Evolutionary conservation across 2,797 vertebrate genomes (phyloP), one percentile per base, ranked within the genome.

Genomic region (Carcharodon carcharias): DNA sequence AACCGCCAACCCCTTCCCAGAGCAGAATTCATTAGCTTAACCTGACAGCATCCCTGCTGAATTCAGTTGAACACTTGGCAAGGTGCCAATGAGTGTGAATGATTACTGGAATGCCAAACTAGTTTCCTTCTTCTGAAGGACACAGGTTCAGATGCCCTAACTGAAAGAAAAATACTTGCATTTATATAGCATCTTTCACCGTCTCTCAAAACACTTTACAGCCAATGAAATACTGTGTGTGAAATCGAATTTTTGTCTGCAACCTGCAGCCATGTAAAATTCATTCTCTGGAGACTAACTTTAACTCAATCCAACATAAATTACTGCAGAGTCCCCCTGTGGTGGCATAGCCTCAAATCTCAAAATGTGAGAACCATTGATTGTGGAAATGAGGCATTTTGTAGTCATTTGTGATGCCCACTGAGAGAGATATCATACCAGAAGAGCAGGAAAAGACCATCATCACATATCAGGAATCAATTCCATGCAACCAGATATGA

Each of bases 71-170:
- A 67, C 7, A 45, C n/a, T 45, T 26, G n/a, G n/a, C 12, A 26
- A 2, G 11, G 23, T 12, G 21, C 61, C 61, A 93, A 65, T 11
- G 21, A 65, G 91, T 21, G 61, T 65, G 35, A 65, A 65, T 65
- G 61, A 65, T 65, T 23, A 40, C 91, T 40, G 35, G 91, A 93
- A 93, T 93, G 91, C 91, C 91, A 93, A 93, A 23, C 61, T 65
- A 23, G 8, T 18, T 63, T n/a, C 63, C 61, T 40, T 65, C 21
- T 18, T 65, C 61, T 93, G 58, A 93, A 93, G 21, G 18, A 2
- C 89, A 63, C 35, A n/a, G 26, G n/a, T 28, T 14, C n/a, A 65
- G 12, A 65, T 65, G 91, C n/a, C 45, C 18, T 16, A 93, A 65
- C 54, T 40, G 8, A 93, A 77, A 77, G 71, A 93, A 4, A 93